These are phyloP conservation scores for Athrips mouffetella DNA, from an alignment of 2,888 invertebrate genomes.

Conservation along the genomic window DNA sequence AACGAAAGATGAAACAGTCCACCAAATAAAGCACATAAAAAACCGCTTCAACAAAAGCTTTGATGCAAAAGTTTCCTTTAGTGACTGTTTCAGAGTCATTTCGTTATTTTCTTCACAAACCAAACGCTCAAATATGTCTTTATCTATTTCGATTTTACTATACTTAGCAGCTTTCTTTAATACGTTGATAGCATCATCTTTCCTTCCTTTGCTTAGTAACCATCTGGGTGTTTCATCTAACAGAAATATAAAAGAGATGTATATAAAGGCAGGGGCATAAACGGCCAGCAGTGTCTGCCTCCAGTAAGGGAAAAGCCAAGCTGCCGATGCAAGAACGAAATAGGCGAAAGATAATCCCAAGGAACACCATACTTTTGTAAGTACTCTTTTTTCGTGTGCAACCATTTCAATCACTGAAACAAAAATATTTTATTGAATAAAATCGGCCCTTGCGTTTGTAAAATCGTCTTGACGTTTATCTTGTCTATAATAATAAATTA, in stretches of 20 bases:
- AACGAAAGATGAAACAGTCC: too few relatives aligned
- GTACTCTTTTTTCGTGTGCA: conserved; percentile 47
- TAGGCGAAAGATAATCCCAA: conserved; percentile 48
- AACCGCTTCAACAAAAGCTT: conserved; percentile 48
- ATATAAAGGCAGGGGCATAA: conserved; percentile 83
- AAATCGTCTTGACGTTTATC: too few relatives aligned
- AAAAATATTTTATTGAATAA: too few relatives aligned
- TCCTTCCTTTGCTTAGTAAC: conserved; percentile 84
- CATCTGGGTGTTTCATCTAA: conserved; percentile 88
- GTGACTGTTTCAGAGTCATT: conserved; percentile 35
- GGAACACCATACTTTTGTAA: conserved; percentile 41
- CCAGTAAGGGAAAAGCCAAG: too few relatives aligned
- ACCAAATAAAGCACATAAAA: conserved; percentile 56
- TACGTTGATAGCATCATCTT: conserved; percentile 80
- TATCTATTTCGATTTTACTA: conserved; percentile 51
- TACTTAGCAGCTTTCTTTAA: conserved; percentile 78
- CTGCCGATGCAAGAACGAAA: conserved; percentile 33
- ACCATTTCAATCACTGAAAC: conserved; percentile 59
- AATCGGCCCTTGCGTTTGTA: too few relatives aligned
- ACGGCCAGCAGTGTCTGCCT: too few relatives aligned
- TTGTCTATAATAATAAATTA: too few relatives aligned
- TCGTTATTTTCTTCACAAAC: conserved; percentile 38
- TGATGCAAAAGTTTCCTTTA: conserved; percentile 54
- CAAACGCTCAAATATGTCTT: conserved; percentile 40
- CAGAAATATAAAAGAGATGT: conserved; percentile 81